Evolutionary conservation across 2,113 vertebrate genomes (phyloP).

Genomic region (Sinocyclocheilus anshuiensis): DNA sequence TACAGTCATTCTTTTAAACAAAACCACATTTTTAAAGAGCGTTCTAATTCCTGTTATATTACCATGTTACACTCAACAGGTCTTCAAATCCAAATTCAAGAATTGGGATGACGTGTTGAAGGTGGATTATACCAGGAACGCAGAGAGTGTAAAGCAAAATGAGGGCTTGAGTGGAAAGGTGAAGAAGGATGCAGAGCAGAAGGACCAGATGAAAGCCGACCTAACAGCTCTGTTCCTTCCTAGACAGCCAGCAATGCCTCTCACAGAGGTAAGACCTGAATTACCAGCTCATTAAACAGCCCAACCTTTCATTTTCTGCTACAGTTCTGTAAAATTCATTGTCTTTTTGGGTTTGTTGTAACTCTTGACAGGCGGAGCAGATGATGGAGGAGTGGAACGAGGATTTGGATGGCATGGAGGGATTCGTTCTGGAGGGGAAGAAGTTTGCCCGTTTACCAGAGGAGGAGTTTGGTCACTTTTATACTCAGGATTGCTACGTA

Average conservation of each 20-base stretch:
- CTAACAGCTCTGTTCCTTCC: slow-evolving; percentile 94
- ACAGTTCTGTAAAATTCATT: neutral
- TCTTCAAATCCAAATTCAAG: slow-evolving; percentile 97
- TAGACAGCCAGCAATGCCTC: slow-evolving; percentile 89
- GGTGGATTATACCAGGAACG: slow-evolving; percentile 95
- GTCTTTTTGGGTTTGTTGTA: slow-evolving; percentile 14
- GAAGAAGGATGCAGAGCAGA: slow-evolving; percentile 89
- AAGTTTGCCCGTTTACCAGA: slow-evolving; percentile 95
- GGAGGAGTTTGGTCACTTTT: slow-evolving; percentile 97
- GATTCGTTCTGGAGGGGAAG: slow-evolving; percentile 95
- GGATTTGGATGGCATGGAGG: slow-evolving; percentile 97
- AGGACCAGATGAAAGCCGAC: slow-evolving; percentile 96
- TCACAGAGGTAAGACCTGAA: slow-evolving; percentile 80
- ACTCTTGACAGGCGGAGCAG: slow-evolving; percentile 82
- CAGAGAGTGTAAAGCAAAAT: slow-evolving; percentile 83
- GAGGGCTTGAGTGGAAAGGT: slow-evolving; percentile 85
- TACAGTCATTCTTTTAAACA: neutral
- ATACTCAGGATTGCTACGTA: slow-evolving; percentile 95
- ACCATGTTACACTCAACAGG: slow-evolving; percentile 69
- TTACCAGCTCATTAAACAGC: neutral
- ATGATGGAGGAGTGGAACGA: slow-evolving; percentile 99
- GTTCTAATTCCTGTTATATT: neutral
- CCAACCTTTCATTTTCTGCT: too few relatives aligned
- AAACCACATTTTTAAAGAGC: too few relatives aligned
- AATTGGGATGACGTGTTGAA: slow-evolving; percentile 97